A percentile compares a stretch with the other conserved stretches of the same genome.
These are phyloP conservation scores for Poeciliopsis turrubarensis DNA, from an alignment of 2,113 vertebrate genomes.

Conservation along the genomic window DNA sequence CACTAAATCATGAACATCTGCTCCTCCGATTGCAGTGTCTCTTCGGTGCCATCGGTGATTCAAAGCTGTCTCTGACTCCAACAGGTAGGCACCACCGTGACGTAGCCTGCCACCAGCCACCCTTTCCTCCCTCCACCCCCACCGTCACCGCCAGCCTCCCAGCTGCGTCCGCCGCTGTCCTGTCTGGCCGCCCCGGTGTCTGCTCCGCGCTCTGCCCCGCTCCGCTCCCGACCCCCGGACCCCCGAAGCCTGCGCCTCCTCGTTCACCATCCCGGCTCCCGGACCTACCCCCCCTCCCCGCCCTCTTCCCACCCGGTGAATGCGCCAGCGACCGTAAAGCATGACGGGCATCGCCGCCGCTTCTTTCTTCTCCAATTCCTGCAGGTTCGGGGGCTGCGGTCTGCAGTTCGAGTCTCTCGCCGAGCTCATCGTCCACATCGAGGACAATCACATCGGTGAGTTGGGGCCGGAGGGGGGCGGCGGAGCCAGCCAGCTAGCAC, in stretches of 20 bases:
- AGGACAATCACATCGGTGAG: slow-evolving; percentile 92
- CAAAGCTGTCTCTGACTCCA: slow-evolving; percentile 24
- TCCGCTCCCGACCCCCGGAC: slow-evolving; percentile 69
- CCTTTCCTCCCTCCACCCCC: slow-evolving; percentile 65
- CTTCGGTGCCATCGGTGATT: neutral
- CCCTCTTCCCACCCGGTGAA: slow-evolving; percentile 57
- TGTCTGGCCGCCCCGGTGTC: slow-evolving; percentile 77
- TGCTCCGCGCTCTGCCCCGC: slow-evolving; percentile 70
- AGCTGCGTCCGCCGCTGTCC: slow-evolving; percentile 81
- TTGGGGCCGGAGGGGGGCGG: slow-evolving; percentile 39
- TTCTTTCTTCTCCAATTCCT: slow-evolving; percentile 97
- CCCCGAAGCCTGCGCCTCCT: slow-evolving; percentile 65
- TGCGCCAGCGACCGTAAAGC: slow-evolving; percentile 70
- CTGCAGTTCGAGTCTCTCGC: slow-evolving; percentile 92
- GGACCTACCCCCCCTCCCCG: slow-evolving; percentile 6
- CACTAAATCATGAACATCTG: neutral
- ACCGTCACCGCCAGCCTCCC: slow-evolving; percentile 74
- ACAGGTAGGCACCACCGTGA: slow-evolving; percentile 76
- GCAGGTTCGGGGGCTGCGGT: slow-evolving; percentile 95
- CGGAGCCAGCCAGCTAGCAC: slow-evolving; percentile 56
- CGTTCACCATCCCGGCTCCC: slow-evolving; percentile 56
- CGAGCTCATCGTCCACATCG: slow-evolving; percentile 97
- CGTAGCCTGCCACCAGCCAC: slow-evolving; percentile 55
- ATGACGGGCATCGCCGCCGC: slow-evolving; percentile 98
- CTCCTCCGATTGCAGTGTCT: too few relatives aligned